Evolutionary conservation across 2,888 invertebrate genomes (phyloP), one percentile per base, ranked within the genome.

Genomic region (Campaea margaritaria): DNA sequence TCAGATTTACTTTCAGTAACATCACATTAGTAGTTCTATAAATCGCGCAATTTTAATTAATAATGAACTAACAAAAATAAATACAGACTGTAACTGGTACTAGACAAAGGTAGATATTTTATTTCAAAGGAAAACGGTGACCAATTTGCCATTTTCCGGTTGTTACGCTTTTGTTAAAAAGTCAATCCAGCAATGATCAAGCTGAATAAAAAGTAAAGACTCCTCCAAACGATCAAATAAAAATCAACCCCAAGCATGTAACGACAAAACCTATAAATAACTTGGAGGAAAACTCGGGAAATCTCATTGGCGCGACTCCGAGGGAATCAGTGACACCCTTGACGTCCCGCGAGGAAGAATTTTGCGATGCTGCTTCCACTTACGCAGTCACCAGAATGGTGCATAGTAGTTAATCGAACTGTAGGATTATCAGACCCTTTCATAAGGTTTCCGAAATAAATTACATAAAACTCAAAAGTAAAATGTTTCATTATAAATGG

Each of bases 221-320:
- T 59, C 36, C 31, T 42, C 42, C 55, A 44, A 56, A 65, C 60
- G 61, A 44, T 44, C 31, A 45, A 66, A 70, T 67, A 60, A 61
- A 58, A 56, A 66, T 63, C 62, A 62, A 68, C 59, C 53, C 58
- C 58, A 62, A 73, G 58, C 45, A 42, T 65, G 53, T 57, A 63
- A 57, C 58, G 58, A 65, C 60, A 58, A 60, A 69, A 67, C 67
- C 70, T 72, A 71, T 69, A 75, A 73, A 74, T 69, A 76, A 69
- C 65, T 65, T 64, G 62, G 60, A 83, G 47, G 83, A 65, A 74
- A 75, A 75, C 72, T 75, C 68, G 64, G 72, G 59, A 75, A 77
- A 75, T 75, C 69, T 76, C 69, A 76, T 75, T 74, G 73, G 66
- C 59, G 63, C 66, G 72, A 69, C 71, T 78, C 70, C 53, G 61